Evolutionary conservation across 2,797 vertebrate species (phyloP).

Genomic region (Lacerta viridis): DNA sequence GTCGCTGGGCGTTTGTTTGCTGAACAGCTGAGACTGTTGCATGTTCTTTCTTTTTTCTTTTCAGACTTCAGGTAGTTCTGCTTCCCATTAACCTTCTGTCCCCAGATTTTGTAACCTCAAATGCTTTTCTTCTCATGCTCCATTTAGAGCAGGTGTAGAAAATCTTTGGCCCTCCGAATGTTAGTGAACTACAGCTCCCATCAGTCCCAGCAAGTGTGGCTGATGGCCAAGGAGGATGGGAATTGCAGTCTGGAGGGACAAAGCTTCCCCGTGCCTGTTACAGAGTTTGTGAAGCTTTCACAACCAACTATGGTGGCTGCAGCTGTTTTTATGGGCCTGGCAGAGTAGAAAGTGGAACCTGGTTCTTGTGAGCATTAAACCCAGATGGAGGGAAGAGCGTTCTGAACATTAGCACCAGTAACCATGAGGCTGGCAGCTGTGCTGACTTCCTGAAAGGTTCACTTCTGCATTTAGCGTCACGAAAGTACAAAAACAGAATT

Average conservation of each 20-base stretch:
- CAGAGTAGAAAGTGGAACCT: neutral
- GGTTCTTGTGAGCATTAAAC: constrained; percentile 1
- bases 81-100: neutral
- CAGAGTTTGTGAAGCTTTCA: neutral
- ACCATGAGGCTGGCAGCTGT: neutral
- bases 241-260: too few species aligned
- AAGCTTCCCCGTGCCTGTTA: neutral
- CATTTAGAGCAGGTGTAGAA: too few species aligned
- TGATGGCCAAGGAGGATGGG: too few species aligned
- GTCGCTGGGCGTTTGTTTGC: neutral
- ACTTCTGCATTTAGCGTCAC: neutral
- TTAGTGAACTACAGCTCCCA: too few species aligned
- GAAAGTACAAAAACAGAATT: constrained; percentile 17
- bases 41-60: too few species aligned
- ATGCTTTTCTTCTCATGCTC: neutral
- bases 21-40: neutral
- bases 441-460: constrained; percentile 4
- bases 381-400: neutral
- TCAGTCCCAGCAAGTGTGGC: too few species aligned
- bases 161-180: too few species aligned
- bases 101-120: neutral
- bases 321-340: neutral
- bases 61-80: neutral
- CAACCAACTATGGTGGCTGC: neutral
- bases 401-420: neutral